Percentiles rank a stretch among this genome's conserved stretches.
Evolutionary conservation across 2,888 invertebrate genomes (phyloP).

Genomic region (Clunio marinus): DNA sequence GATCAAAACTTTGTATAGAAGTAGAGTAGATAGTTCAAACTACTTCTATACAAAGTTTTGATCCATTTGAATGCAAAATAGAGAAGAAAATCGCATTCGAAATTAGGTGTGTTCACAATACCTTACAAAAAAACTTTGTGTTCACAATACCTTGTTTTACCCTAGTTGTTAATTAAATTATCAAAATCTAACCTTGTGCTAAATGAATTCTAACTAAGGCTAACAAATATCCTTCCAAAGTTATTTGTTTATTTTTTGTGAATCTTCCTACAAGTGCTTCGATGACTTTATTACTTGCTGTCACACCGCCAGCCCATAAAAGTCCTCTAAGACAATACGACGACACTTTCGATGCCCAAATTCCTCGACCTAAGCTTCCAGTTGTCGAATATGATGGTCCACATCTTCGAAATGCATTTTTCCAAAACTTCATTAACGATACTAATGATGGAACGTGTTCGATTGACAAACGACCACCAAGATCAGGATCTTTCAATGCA

Average conservation of each 20-base stretch:
- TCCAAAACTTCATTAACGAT: slow-evolving; percentile 63
- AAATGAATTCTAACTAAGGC: slow-evolving; percentile 61
- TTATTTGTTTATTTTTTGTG: slow-evolving; percentile 51
- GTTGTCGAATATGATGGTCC: slow-evolving; percentile 41
- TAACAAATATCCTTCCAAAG: slow-evolving; percentile 61
- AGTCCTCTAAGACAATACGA: slow-evolving; percentile 62
- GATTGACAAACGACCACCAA: slow-evolving; percentile 60
- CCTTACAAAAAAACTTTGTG: too few species aligned
- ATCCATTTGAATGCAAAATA: too few species aligned
- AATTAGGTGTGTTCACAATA: too few species aligned
- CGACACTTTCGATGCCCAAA: slow-evolving; percentile 55
- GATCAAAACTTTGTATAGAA: too few species aligned
- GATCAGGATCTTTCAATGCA: slow-evolving; percentile 63
- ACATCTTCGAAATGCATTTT: slow-evolving; percentile 45
- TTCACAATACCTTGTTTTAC: too few species aligned
- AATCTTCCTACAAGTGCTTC: slow-evolving; percentile 66
- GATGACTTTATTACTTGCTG: slow-evolving; percentile 70
- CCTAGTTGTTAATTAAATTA: slow-evolving; percentile 7
- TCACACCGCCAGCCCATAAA: slow-evolving; percentile 65
- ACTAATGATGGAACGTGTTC: slow-evolving; percentile 60
- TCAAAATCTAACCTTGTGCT: slow-evolving; percentile 55
- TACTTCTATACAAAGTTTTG: too few species aligned
- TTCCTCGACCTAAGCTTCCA: slow-evolving; percentile 41
- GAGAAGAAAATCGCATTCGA: too few species aligned
- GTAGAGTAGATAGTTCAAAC: too few species aligned